Percentiles rank a stretch among this genome's conserved stretches.
These are phyloP conservation scores for Condylura cristata DNA, from an alignment of 2,113 vertebrate genomes.

Conservation along the genomic window DNA sequence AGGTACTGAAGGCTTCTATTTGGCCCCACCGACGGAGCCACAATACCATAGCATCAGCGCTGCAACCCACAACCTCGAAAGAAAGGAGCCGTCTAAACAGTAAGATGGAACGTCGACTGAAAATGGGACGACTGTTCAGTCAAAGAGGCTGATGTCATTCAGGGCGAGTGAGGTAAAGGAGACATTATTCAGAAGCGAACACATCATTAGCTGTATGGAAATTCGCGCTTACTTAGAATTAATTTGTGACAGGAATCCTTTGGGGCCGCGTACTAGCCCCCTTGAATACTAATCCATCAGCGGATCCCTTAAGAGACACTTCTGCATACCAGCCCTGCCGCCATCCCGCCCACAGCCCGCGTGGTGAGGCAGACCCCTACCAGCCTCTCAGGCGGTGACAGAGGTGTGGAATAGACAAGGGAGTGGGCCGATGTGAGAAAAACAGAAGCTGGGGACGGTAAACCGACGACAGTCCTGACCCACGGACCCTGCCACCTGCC, in stretches of 20 bases:
- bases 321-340: background rate
- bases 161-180: background rate
- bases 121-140: background rate
- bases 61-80: background rate
- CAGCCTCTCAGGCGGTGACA: background rate
- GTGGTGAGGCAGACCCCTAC: background rate
- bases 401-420: background rate
- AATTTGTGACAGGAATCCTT: background rate
- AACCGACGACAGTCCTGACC: background rate
- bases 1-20: background rate
- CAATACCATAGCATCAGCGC: background rate
- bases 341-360: background rate
- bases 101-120: background rate
- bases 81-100: background rate
- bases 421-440: background rate
- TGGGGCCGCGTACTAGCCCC: background rate
- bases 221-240: slow-evolving; percentile 1
- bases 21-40: background rate
- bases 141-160: background rate
- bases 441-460: background rate
- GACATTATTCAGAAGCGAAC: background rate
- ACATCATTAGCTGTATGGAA: background rate
- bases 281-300: background rate
- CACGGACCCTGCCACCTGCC: background rate
- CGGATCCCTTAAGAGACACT: background rate